phyloP scores from a whole-genome alignment of 2,113 vertebrate genomes.

The Vidua macroura region DNA sequence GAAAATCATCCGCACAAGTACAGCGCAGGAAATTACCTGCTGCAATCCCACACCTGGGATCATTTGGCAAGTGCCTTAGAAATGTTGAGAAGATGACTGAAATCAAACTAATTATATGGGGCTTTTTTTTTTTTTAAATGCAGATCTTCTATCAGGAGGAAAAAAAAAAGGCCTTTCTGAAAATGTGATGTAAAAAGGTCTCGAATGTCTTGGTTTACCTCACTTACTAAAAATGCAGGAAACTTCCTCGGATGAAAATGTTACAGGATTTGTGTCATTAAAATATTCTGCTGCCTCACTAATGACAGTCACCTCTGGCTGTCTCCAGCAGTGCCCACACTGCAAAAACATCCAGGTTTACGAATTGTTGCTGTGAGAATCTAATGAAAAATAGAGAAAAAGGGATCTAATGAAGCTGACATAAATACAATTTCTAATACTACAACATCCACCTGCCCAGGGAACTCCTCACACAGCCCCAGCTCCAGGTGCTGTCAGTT shows the following conservation, averaged over 20 bases:
- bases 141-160: constrained; percentile 9
- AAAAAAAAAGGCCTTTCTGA: constrained; percentile 9
- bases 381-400: background rate
- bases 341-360: background rate
- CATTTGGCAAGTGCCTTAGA: constrained; percentile 60
- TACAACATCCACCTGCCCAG: accelerated
- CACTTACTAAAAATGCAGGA: background rate
- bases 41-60: constrained; percentile 88
- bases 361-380: background rate
- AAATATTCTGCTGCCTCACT: background rate
- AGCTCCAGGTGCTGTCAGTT: accelerated
- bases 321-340: background rate
- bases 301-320: background rate
- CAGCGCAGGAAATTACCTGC: constrained; percentile 89
- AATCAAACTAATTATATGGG: constrained; percentile 27
- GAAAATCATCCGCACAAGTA: constrained; percentile 82
- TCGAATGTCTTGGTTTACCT: background rate
- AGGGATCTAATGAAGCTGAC: background rate
- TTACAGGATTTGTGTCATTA: background rate
- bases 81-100: constrained; percentile 66
- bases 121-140: constrained; percentile 19
- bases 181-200: background rate
- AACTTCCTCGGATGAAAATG: background rate
- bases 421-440: accelerated
- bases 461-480: background rate